Evolutionary conservation across 2,888 invertebrate genomes (phyloP).

Genomic region (Andrena dorsata): DNA sequence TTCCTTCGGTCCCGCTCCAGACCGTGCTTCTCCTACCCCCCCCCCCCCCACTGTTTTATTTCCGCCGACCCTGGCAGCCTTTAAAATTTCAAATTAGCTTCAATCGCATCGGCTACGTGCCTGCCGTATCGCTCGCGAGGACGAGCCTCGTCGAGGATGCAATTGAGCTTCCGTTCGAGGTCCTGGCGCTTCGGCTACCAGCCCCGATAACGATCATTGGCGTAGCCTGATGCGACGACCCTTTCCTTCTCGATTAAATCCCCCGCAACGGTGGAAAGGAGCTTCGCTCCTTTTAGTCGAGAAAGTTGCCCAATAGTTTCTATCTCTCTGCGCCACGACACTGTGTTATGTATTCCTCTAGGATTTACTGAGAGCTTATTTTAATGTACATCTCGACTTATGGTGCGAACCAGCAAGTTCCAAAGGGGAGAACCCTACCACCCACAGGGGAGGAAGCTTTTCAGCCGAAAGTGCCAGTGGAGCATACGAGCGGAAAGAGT

Average conservation of each 20-base stretch:
- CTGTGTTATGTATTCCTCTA: too few relatives aligned
- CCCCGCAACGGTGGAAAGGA: background rate
- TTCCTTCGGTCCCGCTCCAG: conserved; percentile 34
- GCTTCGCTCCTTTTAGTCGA: too few relatives aligned
- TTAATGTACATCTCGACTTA: too few relatives aligned
- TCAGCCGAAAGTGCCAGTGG: background rate
- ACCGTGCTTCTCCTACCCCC: conserved; percentile 7
- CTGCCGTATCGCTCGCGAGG: conserved; percentile 67
- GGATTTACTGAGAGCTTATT: too few relatives aligned
- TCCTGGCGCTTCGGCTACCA: conserved; percentile 50
- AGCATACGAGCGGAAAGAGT: conserved; percentile 18
- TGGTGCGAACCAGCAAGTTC: background rate
- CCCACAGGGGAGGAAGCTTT: background rate
- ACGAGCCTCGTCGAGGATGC: conserved; percentile 60
- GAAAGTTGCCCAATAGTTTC: too few relatives aligned
- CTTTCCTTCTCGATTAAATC: conserved; percentile 4
- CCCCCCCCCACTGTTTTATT: too few relatives aligned
- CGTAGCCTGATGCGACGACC: conserved; percentile 40
- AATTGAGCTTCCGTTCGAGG: conserved; percentile 72
- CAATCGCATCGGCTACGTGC: conserved; percentile 81
- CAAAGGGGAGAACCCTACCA: background rate
- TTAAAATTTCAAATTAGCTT: conserved; percentile 84
- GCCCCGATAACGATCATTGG: conserved; percentile 56
- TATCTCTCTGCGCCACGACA: too few relatives aligned
- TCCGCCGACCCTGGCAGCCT: conserved; percentile 65